Conservation (phyloP, 2,888 invertebrate genomes). For the Mimachlamys varia region DNA sequence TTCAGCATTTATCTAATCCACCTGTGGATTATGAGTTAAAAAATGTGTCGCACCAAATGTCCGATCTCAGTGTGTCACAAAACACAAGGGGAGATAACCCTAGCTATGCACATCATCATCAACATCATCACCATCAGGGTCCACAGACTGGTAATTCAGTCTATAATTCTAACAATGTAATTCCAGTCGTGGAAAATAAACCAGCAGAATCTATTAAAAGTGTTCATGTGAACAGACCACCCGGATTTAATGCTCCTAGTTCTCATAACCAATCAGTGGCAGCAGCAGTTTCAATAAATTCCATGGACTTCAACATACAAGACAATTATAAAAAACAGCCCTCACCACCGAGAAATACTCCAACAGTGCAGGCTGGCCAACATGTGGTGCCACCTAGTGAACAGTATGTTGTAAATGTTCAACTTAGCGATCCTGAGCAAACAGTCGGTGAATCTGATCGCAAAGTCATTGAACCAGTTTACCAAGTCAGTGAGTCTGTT, state of each 20-base stretch:
- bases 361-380: background rate
- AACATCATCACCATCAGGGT: background rate
- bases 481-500: background rate
- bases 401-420: background rate
- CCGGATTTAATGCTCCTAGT: slow-evolving; percentile 7
- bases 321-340: background rate
- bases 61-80: slow-evolving; percentile 24
- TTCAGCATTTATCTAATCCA: background rate
- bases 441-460: slow-evolving; percentile 9
- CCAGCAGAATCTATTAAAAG: background rate
- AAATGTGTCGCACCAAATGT: background rate
- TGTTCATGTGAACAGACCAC: slow-evolving; percentile 16
- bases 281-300: slow-evolving; percentile 1
- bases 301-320: background rate
- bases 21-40: background rate
- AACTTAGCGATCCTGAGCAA: background rate
- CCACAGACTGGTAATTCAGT: background rate
- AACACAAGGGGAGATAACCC: slow-evolving; percentile 13
- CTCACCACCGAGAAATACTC: background rate
- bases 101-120: slow-evolving; percentile 4
- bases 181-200: background rate
- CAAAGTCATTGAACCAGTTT: background rate
- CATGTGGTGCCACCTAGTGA: background rate
- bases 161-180: background rate
- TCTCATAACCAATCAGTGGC: background rate